Conservation (phyloP, 2,113 vertebrate genomes). For the Rhineura floridana region DNA sequence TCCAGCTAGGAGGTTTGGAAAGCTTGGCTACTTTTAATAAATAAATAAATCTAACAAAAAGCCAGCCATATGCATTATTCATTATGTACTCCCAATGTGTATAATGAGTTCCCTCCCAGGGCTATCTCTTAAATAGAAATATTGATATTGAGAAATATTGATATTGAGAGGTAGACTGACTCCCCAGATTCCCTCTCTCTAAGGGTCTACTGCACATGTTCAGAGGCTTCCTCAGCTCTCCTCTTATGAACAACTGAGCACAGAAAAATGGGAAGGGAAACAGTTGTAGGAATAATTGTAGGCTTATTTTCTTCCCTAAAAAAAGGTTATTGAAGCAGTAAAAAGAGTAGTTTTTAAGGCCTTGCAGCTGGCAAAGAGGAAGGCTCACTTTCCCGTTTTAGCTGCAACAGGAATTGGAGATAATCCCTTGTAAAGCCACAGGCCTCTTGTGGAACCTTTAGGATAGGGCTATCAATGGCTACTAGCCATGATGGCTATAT, state of each 20-base stretch:
- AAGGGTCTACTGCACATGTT: background rate
- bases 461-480: no score
- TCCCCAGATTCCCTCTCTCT: background rate
- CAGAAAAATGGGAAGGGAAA: background rate
- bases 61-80: slow-evolving; percentile 13
- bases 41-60: slow-evolving; percentile 7
- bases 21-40: background rate
- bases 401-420: background rate
- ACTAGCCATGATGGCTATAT: no score
- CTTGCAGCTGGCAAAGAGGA: no score
- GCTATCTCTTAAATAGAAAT: background rate
- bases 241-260: background rate
- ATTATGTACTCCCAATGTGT: background rate
- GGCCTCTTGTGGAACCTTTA: no score
- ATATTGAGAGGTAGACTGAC: background rate
- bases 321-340: background rate
- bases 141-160: background rate
- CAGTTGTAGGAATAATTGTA: background rate
- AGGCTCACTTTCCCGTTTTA: background rate
- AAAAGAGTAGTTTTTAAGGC: background rate
- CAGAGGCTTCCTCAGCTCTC: background rate
- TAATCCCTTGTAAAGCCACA: background rate
- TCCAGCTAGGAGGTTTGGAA: background rate
- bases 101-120: background rate
- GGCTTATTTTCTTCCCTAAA: background rate